phyloP scores from a whole-genome alignment of 2,888 invertebrate species.

The Diploptera punctata region DNA sequence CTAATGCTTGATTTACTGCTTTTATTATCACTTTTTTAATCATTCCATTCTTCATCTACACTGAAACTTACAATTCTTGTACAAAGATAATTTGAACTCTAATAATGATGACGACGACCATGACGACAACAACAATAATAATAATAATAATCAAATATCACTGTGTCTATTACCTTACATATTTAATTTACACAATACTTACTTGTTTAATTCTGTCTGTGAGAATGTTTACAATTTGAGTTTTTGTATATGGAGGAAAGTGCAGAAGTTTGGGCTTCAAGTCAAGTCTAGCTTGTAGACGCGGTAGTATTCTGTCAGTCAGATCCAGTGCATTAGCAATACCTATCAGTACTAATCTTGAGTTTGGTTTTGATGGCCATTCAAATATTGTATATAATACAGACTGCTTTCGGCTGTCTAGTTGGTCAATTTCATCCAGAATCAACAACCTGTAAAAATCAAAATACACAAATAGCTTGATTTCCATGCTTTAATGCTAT shows the following conservation, averaged over 20 bases:
- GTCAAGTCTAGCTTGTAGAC: conserved; percentile 79
- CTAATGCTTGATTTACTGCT: no score
- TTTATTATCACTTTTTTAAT: no score
- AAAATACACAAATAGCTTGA: neutral
- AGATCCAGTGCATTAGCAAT: conserved; percentile 96
- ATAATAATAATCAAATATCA: no score
- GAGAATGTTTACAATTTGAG: conserved; percentile 88
- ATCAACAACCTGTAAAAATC: conserved; percentile 70
- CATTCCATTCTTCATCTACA: no score
- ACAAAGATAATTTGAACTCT: no score
- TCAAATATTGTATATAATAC: conserved; percentile 93
- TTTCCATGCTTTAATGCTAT: no score
- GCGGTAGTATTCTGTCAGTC: conserved; percentile 87
- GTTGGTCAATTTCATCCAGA: conserved; percentile 94
- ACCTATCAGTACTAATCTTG: conserved; percentile 82
- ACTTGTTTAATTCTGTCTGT: conserved; percentile 73
- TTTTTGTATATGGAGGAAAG: conserved; percentile 90
- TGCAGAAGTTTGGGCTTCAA: conserved; percentile 80
- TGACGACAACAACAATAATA: no score
- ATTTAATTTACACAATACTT: no score
- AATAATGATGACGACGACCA: no score
- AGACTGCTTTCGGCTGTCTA: conserved; percentile 82
- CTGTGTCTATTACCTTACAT: no score
- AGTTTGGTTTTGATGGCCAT: conserved; percentile 78
- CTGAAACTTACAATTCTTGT: no score